Percentiles rank a stretch among this genome's conserved stretches.
Conservation (phyloP, 2,797 vertebrate species). For the Orestias chungarensis region DNA sequence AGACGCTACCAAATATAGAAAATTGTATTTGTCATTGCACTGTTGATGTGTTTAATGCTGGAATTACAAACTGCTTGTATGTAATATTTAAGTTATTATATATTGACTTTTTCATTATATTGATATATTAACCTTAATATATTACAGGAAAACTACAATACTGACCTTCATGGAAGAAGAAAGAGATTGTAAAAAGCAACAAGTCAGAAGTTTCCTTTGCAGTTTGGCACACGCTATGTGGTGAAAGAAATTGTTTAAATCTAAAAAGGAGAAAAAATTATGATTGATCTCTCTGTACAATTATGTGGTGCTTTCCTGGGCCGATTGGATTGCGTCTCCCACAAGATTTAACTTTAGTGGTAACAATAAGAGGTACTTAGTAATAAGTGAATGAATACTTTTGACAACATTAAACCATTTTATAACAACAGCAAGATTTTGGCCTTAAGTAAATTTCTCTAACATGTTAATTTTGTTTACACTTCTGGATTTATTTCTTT, state of each 20-base stretch:
- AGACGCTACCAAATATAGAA: neutral
- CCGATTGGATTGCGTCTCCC: too few species aligned
- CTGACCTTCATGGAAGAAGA: neutral
- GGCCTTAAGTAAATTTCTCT: neutral
- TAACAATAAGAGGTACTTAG: too few species aligned
- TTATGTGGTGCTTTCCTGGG: too few species aligned
- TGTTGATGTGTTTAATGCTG: neutral
- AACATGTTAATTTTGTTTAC: neutral
- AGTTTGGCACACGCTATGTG: neutral
- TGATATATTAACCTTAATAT: neutral
- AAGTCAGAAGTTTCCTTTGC: neutral
- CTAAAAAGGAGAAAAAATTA: too few species aligned
- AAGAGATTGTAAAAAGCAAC: neutral
- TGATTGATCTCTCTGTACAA: too few species aligned
- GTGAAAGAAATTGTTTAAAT: neutral
- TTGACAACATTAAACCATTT: too few species aligned
- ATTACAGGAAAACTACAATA: neutral
- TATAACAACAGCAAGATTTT: neutral
- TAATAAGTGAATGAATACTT: too few species aligned
- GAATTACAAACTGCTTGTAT: neutral
- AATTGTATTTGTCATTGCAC: neutral
- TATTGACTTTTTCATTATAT: neutral
- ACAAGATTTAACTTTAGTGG: too few species aligned
- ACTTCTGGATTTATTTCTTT: neutral
- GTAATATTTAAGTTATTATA: neutral